These are phyloP conservation scores for Myrmophylax atrothorax DNA, from an alignment of 2,113 vertebrate species.

Conservation along the genomic window DNA sequence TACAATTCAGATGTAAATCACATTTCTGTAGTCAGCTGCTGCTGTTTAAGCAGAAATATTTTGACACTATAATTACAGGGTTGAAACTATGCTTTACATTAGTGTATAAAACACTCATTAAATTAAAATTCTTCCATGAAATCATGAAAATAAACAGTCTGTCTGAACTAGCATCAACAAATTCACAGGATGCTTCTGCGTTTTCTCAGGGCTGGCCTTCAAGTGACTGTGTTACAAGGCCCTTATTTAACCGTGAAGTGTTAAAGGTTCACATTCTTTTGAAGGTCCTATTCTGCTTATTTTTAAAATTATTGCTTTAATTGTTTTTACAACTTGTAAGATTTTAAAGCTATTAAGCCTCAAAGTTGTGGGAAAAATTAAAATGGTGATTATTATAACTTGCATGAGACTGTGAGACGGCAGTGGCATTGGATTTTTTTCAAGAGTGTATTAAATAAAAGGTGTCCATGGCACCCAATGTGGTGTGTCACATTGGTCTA, in stretches of 20 bases:
- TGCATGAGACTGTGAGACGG: conserved; percentile 27
- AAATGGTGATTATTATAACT: conserved; percentile 69
- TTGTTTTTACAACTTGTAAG: conserved; percentile 88
- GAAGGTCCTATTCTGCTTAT: conserved; percentile 79
- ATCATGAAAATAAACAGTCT: conserved; percentile 98
- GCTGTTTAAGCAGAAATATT: conserved; percentile 89
- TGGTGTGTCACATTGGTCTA: background rate
- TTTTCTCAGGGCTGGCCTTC: conserved; percentile 83
- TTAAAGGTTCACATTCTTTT: conserved; percentile 83
- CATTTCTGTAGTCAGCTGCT: conserved; percentile 79
- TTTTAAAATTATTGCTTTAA: conserved; percentile 85
- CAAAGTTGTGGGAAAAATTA: conserved; percentile 79
- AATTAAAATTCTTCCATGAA: conserved; percentile 98
- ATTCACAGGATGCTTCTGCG: conserved; percentile 88
- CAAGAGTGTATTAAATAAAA: conserved; percentile 21
- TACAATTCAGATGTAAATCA: conserved; percentile 81
- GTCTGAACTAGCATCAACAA: conserved; percentile 90
- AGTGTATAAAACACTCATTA: conserved; percentile 91
- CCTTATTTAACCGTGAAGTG: conserved; percentile 82
- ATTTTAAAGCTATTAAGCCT: conserved; percentile 88
- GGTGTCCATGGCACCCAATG: background rate
- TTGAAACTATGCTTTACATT: conserved; percentile 88
- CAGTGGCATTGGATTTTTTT: background rate
- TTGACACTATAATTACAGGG: conserved; percentile 94
- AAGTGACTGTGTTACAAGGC: conserved; percentile 70